Base-by-base conservation (phyloP, 2,113 vertebrate species). In the Phainopepla nitens region DNA sequence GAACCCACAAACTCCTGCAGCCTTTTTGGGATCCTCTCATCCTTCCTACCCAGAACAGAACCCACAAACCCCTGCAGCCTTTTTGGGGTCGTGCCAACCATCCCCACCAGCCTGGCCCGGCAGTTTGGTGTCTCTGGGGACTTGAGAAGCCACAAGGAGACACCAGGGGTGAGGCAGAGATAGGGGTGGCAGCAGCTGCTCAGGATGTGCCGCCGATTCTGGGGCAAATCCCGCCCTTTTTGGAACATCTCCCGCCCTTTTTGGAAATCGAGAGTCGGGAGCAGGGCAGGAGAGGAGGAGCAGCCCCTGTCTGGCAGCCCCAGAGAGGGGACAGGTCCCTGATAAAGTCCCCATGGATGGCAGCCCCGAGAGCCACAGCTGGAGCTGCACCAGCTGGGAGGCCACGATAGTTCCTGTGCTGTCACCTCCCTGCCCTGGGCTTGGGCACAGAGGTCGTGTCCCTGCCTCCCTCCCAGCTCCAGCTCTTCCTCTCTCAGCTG, bases 151-250 rank as follows among this genome's bases (percentile, higher is more conserved):
- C 73, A 83, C 78, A 78, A 47, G 8, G 69, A 51, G 45, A 28
- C 73, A 54, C 73, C 20, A 13, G 81, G 75, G 80, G 61, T 66
- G 62, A 86, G 86, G 28, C 84, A 86, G 83, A 95, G 96, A 94
- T 96, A 90, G 57, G 41, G 53, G 36, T 82, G 87, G 87, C 65
- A 69, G 87, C 94, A 94, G 95, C 96, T 96, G 95, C 45, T 93
- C 81, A 57, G 93, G 94, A 97, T 80, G 83, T 45, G 71, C 60
- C 18, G 90, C 84, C 81, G 94, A 93, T 97, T 94, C 54, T 7
- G 71, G 33, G 71, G 29, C 90, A 81, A 61, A 78, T 96, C 85
- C 96, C 88, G 6, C 96, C 25, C 42, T 91, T 93, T 66, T 47
- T 45, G 42, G 42, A 19, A 35, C 88, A 64, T 77, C 60, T 95